A percentile compares a stretch with the other conserved stretches of the same genome.
Evolutionary conservation across 64 coral and sea anemone genomes (phyloP).

Genomic region (Acropora yongei): DNA sequence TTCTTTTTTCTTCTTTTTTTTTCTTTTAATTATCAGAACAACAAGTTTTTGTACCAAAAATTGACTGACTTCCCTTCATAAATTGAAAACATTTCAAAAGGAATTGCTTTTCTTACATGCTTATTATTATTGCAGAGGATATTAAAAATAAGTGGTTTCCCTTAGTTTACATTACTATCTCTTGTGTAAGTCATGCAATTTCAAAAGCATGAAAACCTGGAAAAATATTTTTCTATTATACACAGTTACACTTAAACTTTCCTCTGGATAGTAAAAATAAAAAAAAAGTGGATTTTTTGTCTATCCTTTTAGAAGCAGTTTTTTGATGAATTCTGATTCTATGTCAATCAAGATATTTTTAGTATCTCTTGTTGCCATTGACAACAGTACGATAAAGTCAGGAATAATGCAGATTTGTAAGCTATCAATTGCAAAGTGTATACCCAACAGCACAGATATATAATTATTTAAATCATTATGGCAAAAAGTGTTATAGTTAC

Average conservation of each 20-base stretch:
- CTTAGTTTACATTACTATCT: conserved; percentile 23
- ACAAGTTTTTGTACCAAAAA: neutral
- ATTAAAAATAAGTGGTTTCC: conserved; percentile 56
- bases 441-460: too few relatives aligned
- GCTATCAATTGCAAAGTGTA: too few relatives aligned
- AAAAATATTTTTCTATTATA: neutral
- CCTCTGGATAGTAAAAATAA: neutral
- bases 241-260: neutral
- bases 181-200: conserved; percentile 23
- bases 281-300: neutral
- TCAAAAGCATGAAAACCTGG: neutral
- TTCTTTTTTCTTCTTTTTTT: neutral
- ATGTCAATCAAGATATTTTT: neutral
- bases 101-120: neutral
- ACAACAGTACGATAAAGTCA: neutral
- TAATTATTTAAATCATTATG: neutral
- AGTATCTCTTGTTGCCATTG: neutral
- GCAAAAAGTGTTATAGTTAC: too few relatives aligned
- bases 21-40: neutral
- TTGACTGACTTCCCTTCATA: neutral
- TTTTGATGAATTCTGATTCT: neutral
- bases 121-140: conserved; percentile 36
- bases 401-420: too few relatives aligned
- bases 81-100: neutral
- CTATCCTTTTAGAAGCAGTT: too few relatives aligned